Conservation (phyloP, 2,888 invertebrate genomes). For the Ferdinandea cuprea region DNA sequence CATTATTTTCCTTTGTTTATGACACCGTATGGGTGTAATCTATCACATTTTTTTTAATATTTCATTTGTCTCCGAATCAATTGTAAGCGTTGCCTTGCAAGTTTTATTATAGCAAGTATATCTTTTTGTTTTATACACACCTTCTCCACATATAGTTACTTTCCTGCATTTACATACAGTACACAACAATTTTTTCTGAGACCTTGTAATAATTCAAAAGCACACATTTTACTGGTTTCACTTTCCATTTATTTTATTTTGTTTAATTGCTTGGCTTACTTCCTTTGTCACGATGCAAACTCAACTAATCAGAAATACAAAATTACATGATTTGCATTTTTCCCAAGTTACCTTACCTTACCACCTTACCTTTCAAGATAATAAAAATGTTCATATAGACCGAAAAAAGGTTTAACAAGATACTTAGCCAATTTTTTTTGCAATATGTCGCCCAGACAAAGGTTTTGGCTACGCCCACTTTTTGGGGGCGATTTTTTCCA, state of each 20-base stretch:
- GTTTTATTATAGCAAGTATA: slow-evolving; percentile 5
- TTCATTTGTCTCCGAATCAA: slow-evolving; percentile 1
- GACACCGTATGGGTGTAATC: slow-evolving; percentile 8
- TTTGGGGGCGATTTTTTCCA: no score
- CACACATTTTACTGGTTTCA: slow-evolving; percentile 1
- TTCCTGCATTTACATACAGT: slow-evolving; percentile 7
- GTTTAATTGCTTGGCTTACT: neutral
- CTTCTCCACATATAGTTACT: slow-evolving; percentile 14
- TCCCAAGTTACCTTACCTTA: slow-evolving; percentile 4
- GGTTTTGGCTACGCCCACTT: no score
- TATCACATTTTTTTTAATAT: slow-evolving; percentile 6
- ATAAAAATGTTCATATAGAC: no score
- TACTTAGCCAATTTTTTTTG: no score
- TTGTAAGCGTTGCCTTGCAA: neutral
- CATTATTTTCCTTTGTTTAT: slow-evolving; percentile 7
- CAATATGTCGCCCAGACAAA: no score
- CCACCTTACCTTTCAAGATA: neutral
- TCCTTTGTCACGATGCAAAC: slow-evolving; percentile 11
- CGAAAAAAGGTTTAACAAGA: no score
- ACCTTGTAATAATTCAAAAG: slow-evolving; percentile 6
- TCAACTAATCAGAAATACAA: slow-evolving; percentile 9
- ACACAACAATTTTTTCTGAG: slow-evolving; percentile 9
- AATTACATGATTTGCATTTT: slow-evolving; percentile 14
- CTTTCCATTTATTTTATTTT: slow-evolving; percentile 4
- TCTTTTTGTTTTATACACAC: slow-evolving; percentile 1